Percentiles rank a stretch among this genome's conserved stretches.
phyloP scores from a whole-genome alignment of 2,888 invertebrate genomes.

The Thumatha senex region DNA sequence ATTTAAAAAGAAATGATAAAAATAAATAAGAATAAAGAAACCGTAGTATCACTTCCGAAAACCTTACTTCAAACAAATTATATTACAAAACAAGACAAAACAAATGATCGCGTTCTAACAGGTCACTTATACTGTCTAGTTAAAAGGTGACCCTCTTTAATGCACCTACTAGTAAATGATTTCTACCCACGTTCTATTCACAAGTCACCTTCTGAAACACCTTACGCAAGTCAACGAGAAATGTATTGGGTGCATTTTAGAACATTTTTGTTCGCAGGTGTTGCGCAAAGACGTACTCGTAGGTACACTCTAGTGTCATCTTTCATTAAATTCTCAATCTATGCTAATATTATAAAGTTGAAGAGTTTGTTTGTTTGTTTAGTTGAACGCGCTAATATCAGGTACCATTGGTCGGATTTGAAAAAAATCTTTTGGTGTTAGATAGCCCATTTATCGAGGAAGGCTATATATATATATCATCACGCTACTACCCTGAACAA shows the following conservation, averaged over 20 bases:
- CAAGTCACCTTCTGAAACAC: conserved; percentile 5
- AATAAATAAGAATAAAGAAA: too few species aligned
- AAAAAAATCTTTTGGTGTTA: too few species aligned
- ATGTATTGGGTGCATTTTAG: conserved; percentile 14
- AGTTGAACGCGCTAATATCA: too few species aligned
- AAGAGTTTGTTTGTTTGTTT: too few species aligned
- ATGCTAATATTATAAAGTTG: too few species aligned
- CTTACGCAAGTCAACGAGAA: conserved; percentile 5
- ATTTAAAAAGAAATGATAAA: too few species aligned
- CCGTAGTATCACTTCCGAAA: background rate
- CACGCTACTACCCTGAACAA: too few species aligned
- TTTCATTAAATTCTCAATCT: background rate
- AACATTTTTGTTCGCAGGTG: background rate
- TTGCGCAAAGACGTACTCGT: background rate
- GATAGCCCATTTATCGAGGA: too few species aligned
- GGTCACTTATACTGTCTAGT: background rate
- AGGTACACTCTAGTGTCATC: background rate
- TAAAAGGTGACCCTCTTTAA: background rate
- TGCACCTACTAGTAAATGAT: background rate
- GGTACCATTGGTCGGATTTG: too few species aligned
- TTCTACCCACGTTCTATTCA: conserved; percentile 8
- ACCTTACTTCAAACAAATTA: background rate
- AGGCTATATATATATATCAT: too few species aligned
- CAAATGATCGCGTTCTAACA: background rate
- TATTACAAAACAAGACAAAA: background rate